Evolutionary conservation across 2,888 invertebrate species (phyloP).

Genomic region (Calephelis perditalis): DNA sequence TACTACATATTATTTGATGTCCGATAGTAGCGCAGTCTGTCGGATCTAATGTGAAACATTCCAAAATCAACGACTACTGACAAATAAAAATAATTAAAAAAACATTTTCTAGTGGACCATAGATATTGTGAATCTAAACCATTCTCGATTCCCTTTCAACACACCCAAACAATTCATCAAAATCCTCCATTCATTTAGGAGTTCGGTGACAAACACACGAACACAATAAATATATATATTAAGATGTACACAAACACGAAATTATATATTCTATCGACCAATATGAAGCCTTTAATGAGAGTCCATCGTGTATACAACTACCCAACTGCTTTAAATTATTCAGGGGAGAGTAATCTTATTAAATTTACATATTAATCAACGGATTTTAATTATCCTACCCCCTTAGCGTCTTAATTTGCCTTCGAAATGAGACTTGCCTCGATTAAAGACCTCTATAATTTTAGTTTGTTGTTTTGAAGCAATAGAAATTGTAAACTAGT

Average conservation of each 20-base stretch:
- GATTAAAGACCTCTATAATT: conserved; percentile 45
- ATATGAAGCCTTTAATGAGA: conserved; percentile 62
- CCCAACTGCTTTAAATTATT: conserved; percentile 81
- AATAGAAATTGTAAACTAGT: conserved; percentile 43
- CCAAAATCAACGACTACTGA: too few relatives aligned
- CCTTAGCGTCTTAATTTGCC: conserved; percentile 65
- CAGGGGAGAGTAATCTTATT: conserved; percentile 97
- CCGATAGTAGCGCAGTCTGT: too few relatives aligned
- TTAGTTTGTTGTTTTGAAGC: conserved; percentile 37
- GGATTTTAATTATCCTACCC: conserved; percentile 95
- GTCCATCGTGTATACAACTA: conserved; percentile 70
- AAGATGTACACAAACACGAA: conserved; percentile 33
- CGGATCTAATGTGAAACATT: too few relatives aligned
- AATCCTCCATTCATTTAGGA: too few relatives aligned
- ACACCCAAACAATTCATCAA: too few relatives aligned
- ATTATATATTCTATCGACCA: conserved; percentile 33
- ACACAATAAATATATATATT: too few relatives aligned
- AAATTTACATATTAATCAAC: conserved; percentile 99
- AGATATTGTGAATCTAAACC: too few relatives aligned
- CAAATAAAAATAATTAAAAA: too few relatives aligned
- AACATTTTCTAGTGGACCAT: too few relatives aligned
- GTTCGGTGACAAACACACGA: too few relatives aligned
- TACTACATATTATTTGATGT: too few relatives aligned
- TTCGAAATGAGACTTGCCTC: conserved; percentile 72
- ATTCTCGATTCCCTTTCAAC: too few relatives aligned